phyloP scores from a whole-genome alignment of 30 jellyfish, hydroid and myxozoan genomes.

The Clytia hemisphaerica region DNA sequence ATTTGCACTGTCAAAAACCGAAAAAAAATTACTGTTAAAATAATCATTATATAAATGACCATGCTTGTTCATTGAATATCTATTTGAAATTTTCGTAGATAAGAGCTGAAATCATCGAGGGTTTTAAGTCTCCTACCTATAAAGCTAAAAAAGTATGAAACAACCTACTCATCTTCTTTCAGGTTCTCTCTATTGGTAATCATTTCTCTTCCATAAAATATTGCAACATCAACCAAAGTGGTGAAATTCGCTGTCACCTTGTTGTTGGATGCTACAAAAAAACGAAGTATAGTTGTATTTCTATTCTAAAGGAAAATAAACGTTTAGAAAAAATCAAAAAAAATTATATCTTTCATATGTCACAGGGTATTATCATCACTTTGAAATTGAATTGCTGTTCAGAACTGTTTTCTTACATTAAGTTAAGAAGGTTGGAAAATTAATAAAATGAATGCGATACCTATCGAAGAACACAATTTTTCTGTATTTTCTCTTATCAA shows the following conservation, averaged over 20 bases:
- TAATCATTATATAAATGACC: background rate
- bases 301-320: too few relatives aligned
- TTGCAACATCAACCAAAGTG: slow-evolving; percentile 55
- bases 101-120: too few relatives aligned
- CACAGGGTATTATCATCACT: background rate
- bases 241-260: slow-evolving; percentile 69
- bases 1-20: too few relatives aligned
- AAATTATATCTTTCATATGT: background rate
- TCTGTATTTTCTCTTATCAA: background rate
- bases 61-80: background rate
- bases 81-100: too few relatives aligned
- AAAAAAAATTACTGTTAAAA: too few relatives aligned
- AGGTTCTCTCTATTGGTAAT: slow-evolving; percentile 25
- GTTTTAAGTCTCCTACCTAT: background rate
- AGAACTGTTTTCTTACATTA: background rate
- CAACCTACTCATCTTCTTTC: background rate
- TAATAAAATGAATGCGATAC: background rate
- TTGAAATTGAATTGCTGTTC: background rate
- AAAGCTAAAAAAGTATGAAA: background rate
- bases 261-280: slow-evolving; percentile 39
- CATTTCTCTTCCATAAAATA: slow-evolving; percentile 37
- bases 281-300: background rate
- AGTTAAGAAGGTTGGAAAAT: too few relatives aligned
- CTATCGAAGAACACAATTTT: background rate
- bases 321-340: background rate